Evolutionary conservation across 1,140 invertebrate genomes (phyloP).

Genomic region (Leptinotarsa defecta): DNA sequence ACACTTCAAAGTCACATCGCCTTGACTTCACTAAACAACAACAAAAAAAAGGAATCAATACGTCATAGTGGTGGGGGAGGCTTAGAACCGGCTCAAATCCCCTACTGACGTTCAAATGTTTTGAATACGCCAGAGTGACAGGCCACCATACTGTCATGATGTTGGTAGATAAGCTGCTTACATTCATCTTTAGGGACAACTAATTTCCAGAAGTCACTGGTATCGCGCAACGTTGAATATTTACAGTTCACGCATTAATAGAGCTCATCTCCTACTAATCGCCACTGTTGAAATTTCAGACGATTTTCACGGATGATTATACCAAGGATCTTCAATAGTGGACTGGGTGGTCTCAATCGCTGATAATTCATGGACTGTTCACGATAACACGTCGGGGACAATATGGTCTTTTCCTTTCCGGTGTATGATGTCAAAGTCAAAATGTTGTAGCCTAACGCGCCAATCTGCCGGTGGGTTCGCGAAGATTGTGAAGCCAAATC

Average conservation of each 20-base stretch:
- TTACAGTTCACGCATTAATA: slow-evolving; percentile 11
- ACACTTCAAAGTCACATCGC: too few relatives aligned
- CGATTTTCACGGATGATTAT: slow-evolving; percentile 3
- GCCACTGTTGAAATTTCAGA: slow-evolving; percentile 25
- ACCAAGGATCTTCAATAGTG: neutral
- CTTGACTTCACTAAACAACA: too few relatives aligned
- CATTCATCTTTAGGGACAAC: neutral
- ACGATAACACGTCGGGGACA: slow-evolving; percentile 43
- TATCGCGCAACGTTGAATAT: neutral
- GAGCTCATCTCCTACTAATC: slow-evolving; percentile 13
- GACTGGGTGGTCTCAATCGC: slow-evolving; percentile 21
- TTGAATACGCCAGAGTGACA: neutral
- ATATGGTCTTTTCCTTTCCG: slow-evolving; percentile 44
- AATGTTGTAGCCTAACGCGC: slow-evolving; percentile 52
- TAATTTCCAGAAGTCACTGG: neutral
- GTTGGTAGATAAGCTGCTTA: neutral
- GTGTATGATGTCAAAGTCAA: slow-evolving; percentile 51
- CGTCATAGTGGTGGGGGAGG: too few relatives aligned
- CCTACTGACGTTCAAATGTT: neutral
- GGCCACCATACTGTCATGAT: neutral
- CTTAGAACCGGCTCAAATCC: too few relatives aligned
- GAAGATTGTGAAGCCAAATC: slow-evolving; percentile 56
- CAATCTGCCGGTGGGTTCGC: slow-evolving; percentile 54
- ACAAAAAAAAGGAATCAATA: too few relatives aligned
- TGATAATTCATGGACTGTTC: neutral